Conservation (phyloP, 2,797 vertebrate genomes). For the Helicolenus hilgendorfi region DNA sequence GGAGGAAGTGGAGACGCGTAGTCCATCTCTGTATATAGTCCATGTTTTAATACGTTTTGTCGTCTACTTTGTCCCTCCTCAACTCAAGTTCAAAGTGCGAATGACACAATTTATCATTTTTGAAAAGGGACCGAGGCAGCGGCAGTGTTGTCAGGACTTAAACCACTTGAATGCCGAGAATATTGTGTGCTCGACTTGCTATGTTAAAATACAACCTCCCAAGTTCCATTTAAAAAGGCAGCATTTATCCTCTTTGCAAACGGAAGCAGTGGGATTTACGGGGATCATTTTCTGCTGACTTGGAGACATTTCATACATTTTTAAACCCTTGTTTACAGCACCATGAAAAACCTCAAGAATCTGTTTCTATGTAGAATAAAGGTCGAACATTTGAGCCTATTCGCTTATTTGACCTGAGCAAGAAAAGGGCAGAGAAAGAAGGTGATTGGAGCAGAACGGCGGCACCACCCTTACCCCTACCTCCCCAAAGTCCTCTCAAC, state of each 20-base stretch:
- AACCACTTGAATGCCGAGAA: background rate
- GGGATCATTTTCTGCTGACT: background rate
- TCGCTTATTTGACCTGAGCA: constrained; percentile 41
- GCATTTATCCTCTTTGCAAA: constrained; percentile 9
- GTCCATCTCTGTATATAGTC: background rate
- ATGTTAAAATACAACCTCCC: background rate
- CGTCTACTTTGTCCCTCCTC: background rate
- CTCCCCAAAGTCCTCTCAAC: background rate
- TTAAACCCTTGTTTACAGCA: constrained; percentile 31
- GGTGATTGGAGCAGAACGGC: constrained; percentile 17
- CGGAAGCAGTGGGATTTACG: background rate
- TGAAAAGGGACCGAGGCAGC: background rate
- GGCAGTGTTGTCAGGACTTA: background rate
- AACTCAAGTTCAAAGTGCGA: background rate
- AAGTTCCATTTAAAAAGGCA: background rate
- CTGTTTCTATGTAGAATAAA: background rate
- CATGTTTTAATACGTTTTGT: background rate
- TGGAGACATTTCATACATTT: constrained; percentile 21
- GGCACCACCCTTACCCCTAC: background rate
- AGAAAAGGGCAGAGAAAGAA: background rate
- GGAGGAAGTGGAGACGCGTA: background rate
- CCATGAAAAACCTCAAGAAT: constrained; percentile 4
- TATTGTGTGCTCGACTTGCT: background rate
- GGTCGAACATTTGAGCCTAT: constrained; percentile 18
- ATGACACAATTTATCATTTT: background rate